phyloP scores from a whole-genome alignment of 2,797 vertebrate genomes.

The Takifugu rubripes region DNA sequence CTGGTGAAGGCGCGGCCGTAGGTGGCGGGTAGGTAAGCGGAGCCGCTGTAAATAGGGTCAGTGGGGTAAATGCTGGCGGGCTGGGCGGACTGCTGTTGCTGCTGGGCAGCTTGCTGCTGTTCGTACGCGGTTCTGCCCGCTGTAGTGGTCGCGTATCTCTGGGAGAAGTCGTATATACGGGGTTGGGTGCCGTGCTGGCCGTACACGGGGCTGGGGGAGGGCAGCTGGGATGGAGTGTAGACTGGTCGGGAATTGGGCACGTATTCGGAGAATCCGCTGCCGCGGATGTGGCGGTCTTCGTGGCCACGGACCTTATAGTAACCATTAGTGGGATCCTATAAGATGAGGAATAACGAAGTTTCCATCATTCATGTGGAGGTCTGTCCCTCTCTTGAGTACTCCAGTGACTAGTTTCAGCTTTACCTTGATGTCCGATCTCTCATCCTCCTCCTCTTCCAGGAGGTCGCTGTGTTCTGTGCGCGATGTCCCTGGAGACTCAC shows the following conservation, averaged over 20 bases:
- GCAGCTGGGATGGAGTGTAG: constrained; percentile 79
- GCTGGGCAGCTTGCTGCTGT: constrained; percentile 72
- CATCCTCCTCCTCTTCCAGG: constrained; percentile 84
- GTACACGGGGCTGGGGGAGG: constrained; percentile 79
- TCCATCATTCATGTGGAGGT: too few species aligned
- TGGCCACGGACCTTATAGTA: constrained; percentile 91
- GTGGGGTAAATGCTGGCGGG: constrained; percentile 70
- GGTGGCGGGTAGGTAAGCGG: constrained; percentile 81
- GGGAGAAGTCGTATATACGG: constrained; percentile 80
- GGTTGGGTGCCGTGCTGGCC: constrained; percentile 78
- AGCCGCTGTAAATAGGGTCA: constrained; percentile 75
- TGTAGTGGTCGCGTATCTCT: constrained; percentile 79
- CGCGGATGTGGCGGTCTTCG: constrained; percentile 77
- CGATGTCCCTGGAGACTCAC: constrained; percentile 84
- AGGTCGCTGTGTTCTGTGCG: constrained; percentile 86
- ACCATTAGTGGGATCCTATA: constrained; percentile 88
- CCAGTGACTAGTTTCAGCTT: constrained; percentile 25
- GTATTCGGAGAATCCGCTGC: constrained; percentile 82
- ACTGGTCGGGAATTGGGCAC: constrained; percentile 77
- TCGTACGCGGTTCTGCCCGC: constrained; percentile 75
- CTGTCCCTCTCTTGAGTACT: constrained; percentile 1
- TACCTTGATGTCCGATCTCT: constrained; percentile 84
- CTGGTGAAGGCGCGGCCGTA: constrained; percentile 87
- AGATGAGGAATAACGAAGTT: background rate
- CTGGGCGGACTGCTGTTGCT: constrained; percentile 54